Evolutionary conservation across 2,888 invertebrate species (phyloP).

Genomic region (Actias luna): DNA sequence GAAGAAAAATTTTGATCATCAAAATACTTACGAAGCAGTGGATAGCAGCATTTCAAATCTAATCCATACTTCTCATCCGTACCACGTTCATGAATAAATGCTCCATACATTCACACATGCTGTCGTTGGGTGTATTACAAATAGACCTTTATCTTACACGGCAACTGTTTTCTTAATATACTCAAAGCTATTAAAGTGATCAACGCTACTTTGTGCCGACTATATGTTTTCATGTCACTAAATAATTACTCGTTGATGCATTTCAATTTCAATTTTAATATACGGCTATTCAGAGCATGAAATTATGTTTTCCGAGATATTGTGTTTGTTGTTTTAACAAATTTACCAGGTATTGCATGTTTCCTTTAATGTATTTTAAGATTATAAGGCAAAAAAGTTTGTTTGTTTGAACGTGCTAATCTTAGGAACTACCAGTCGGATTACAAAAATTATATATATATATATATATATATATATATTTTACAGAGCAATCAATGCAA

Average conservation of each 20-base stretch:
- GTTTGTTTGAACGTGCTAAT: too few species aligned
- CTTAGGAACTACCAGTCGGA: too few species aligned
- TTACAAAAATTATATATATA: too few species aligned
- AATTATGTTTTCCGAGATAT: neutral
- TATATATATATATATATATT: too few species aligned
- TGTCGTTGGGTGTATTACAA: neutral
- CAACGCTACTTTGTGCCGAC: conserved; percentile 30
- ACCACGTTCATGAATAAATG: neutral
- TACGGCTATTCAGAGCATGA: conserved; percentile 4
- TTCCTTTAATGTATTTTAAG: neutral
- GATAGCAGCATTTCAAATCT: neutral
- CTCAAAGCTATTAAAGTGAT: conserved; percentile 27
- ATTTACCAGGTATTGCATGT: neutral
- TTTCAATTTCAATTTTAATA: conserved; percentile 20
- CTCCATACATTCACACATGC: neutral
- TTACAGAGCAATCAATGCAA: too few species aligned
- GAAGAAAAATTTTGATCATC: too few species aligned
- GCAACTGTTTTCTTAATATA: conserved; percentile 14
- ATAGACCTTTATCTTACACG: neutral
- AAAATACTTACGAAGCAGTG: neutral
- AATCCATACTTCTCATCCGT: neutral
- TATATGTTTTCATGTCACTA: conserved; percentile 35
- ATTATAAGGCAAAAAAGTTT: too few species aligned
- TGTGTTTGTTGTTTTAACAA: neutral
- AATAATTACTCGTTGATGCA: conserved; percentile 33